Conservation (phyloP, 2,888 invertebrate species). For the Atethmia centrago region DNA sequence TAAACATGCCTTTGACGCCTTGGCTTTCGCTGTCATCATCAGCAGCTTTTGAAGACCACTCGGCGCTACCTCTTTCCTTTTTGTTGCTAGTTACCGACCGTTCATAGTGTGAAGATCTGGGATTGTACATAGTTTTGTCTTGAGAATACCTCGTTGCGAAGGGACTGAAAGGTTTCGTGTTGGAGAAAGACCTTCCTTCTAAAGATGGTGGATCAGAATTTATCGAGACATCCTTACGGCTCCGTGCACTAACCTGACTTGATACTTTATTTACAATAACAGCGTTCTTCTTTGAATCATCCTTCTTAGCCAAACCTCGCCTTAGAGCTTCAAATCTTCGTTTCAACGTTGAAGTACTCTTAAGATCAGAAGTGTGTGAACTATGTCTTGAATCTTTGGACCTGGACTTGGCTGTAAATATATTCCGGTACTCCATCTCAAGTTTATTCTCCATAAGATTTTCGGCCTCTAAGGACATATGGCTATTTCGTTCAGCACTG, state of each 20-base stretch:
- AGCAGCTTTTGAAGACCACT: slow-evolving; percentile 62
- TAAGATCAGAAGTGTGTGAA: slow-evolving; percentile 67
- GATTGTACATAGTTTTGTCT: slow-evolving; percentile 54
- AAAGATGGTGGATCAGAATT: slow-evolving; percentile 83
- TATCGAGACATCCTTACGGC: slow-evolving; percentile 80
- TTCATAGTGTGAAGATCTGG: slow-evolving; percentile 52
- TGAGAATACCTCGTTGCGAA: slow-evolving; percentile 40
- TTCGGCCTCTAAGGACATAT: slow-evolving; percentile 56
- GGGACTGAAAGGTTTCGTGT: slow-evolving; percentile 73
- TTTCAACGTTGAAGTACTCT: slow-evolving; percentile 77
- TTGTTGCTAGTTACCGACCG: slow-evolving; percentile 55
- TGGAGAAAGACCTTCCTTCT: slow-evolving; percentile 77
- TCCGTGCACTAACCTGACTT: slow-evolving; percentile 66
- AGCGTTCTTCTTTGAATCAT: slow-evolving; percentile 71
- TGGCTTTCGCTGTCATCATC: slow-evolving; percentile 73
- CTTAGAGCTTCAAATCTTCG: slow-evolving; percentile 81
- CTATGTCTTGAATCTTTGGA: slow-evolving; percentile 70
- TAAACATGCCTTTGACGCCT: slow-evolving; percentile 83
- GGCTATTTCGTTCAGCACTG: slow-evolving; percentile 72
- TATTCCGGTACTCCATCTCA: slow-evolving; percentile 80
- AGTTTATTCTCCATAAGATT: slow-evolving; percentile 82
- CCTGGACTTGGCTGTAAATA: slow-evolving; percentile 74
- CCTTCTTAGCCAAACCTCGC: slow-evolving; percentile 75
- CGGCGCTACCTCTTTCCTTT: slow-evolving; percentile 61
- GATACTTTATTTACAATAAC: slow-evolving; percentile 62